Evolutionary conservation across 1,140 invertebrate genomes (phyloP).

Genomic region (Andricus grossulariae): DNA sequence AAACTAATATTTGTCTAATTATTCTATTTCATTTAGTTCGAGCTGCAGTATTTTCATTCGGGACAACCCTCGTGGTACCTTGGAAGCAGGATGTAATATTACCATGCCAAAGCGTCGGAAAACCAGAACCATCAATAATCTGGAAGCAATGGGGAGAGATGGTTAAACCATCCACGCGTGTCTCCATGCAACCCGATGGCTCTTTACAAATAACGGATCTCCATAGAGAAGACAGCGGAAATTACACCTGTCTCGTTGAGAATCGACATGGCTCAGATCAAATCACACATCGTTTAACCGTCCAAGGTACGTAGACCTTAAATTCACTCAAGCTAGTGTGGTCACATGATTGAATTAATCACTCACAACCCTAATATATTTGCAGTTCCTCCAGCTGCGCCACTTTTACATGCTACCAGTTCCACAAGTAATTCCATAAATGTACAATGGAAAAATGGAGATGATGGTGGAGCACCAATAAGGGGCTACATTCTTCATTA

Average conservation of each 20-base stretch:
- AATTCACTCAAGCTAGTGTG: too few relatives aligned
- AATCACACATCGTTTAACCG: conserved; percentile 84
- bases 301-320: conserved; percentile 77
- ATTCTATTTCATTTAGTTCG: conserved; percentile 78
- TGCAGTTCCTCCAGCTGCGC: conserved; percentile 77
- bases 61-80: conserved; percentile 84
- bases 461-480: conserved; percentile 76
- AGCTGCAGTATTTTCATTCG: conserved; percentile 89
- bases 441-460: conserved; percentile 77
- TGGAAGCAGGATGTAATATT: conserved; percentile 90
- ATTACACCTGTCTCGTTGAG: conserved; percentile 91
- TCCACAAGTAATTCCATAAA: conserved; percentile 77
- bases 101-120: conserved; percentile 87
- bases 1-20: conserved; percentile 3
- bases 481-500: conserved; percentile 90
- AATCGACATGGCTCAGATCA: conserved; percentile 90
- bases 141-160: conserved; percentile 85
- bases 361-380: conserved; percentile 38
- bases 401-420: conserved; percentile 76
- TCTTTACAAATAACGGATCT: conserved; percentile 84
- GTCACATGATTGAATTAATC: neutral
- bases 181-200: conserved; percentile 81
- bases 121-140: conserved; percentile 82
- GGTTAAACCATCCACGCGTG: conserved; percentile 82
- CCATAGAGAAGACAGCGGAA: conserved; percentile 89